Percentiles rank a stretch among this genome's conserved stretches.
Conservation (phyloP, 1,140 invertebrate species). For the Sipha flava region DNA sequence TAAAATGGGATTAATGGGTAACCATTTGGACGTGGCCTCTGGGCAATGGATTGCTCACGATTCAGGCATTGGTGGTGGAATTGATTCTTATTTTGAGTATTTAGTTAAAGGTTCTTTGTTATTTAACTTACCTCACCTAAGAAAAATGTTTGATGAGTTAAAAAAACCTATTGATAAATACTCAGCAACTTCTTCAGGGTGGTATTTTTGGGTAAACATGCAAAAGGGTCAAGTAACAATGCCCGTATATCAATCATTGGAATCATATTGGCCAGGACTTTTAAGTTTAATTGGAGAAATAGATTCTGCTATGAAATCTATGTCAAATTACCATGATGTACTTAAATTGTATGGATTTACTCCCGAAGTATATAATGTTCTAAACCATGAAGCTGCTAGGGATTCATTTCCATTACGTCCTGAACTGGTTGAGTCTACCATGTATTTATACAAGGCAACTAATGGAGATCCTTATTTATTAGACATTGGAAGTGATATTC, state of each 20-base stretch:
- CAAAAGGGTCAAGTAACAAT: conserved; percentile 87
- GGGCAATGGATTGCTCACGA: conserved; percentile 96
- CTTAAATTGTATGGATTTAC: conserved; percentile 95
- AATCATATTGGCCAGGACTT: conserved; percentile 97
- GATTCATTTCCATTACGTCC: conserved; percentile 93
- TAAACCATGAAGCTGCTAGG: conserved; percentile 72
- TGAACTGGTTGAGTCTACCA: conserved; percentile 91
- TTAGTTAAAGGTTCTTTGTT: conserved; percentile 81
- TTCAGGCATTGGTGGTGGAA: conserved; percentile 83
- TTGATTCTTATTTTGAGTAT: conserved; percentile 99
- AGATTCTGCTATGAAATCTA: conserved; percentile 80
- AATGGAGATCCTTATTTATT: conserved; percentile 77
- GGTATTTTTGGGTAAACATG: conserved; percentile 96
- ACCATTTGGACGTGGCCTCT: conserved; percentile 91
- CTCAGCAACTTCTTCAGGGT: conserved; percentile 76
- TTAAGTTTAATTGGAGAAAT: conserved; percentile 84
- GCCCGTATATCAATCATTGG: conserved; percentile 94
- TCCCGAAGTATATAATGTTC: conserved; percentile 95
- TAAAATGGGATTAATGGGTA: conserved; percentile 84
- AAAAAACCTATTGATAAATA: conserved; percentile 70
- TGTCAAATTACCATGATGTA: conserved; percentile 93
- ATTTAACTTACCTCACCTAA: conserved; percentile 71
- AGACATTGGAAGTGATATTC: conserved; percentile 80
- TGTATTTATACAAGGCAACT: conserved; percentile 93
- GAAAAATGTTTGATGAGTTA: conserved; percentile 84